phyloP scores from a whole-genome alignment of 2,888 invertebrate genomes.

The Seladonia tumulorum region DNA sequence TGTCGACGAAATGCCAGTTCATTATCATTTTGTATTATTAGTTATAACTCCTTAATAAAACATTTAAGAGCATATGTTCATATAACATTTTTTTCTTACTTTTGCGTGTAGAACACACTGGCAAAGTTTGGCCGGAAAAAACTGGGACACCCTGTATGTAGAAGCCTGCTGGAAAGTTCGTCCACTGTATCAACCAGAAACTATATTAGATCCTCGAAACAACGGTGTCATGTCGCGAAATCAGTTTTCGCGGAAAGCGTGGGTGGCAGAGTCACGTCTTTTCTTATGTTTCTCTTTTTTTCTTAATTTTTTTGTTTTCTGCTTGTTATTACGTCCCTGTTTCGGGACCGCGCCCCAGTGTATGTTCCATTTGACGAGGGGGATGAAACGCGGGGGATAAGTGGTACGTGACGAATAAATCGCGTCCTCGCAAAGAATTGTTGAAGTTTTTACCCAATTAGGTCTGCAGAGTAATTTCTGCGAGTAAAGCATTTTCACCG shows the following conservation, averaged over 20 bases:
- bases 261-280: neutral
- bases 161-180: neutral
- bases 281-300: neutral
- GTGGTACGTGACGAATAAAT: conserved; percentile 13
- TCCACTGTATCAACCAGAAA: neutral
- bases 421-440: conserved; percentile 4
- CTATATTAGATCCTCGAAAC: neutral
- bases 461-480: conserved; percentile 13
- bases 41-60: too few relatives aligned
- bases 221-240: neutral
- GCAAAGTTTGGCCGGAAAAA: too few relatives aligned
- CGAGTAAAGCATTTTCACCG: conserved; percentile 1
- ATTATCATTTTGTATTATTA: too few relatives aligned
- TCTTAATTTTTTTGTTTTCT: neutral
- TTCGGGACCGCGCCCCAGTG: neutral
- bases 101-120: too few relatives aligned
- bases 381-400: neutral
- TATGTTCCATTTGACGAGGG: neutral
- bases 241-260: neutral
- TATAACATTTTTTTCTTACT: too few relatives aligned
- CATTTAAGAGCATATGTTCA: too few relatives aligned
- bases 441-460: conserved; percentile 21
- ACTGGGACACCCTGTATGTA: too few relatives aligned
- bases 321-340: neutral
- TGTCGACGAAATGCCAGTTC: too few relatives aligned